These are phyloP conservation scores for Erebia aethiops DNA, from an alignment of 2,888 invertebrate genomes.

Conservation along the genomic window DNA sequence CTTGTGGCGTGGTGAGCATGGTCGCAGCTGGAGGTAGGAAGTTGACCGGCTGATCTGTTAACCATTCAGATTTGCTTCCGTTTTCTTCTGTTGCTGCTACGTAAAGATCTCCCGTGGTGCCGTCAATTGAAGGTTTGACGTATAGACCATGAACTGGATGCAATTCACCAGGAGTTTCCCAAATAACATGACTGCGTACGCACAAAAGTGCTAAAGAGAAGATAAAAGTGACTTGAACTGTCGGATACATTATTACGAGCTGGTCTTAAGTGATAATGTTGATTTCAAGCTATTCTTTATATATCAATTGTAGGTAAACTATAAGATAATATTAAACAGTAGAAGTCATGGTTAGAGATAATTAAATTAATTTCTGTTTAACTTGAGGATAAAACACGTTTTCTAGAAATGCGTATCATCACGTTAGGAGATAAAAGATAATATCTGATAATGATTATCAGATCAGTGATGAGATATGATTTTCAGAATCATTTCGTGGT, in stretches of 20 bases:
- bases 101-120: conserved; percentile 72
- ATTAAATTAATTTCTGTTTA: conserved; percentile 15
- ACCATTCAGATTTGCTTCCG: conserved; percentile 69
- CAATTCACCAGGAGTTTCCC: conserved; percentile 55
- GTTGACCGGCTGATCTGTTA: conserved; percentile 69
- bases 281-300: conserved; percentile 15
- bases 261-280: conserved; percentile 12
- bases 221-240: conserved; percentile 20
- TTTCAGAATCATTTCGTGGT: neutral
- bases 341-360: conserved; percentile 27
- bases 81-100: conserved; percentile 75
- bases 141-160: conserved; percentile 74
- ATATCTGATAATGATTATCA: neutral
- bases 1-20: conserved; percentile 52
- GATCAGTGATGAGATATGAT: neutral
- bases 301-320: conserved; percentile 17
- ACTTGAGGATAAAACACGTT: conserved; percentile 32
- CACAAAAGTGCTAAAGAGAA: conserved; percentile 39
- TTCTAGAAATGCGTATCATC: conserved; percentile 22
- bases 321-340: conserved; percentile 25
- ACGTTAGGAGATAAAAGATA: conserved; percentile 34
- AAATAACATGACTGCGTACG: conserved; percentile 50
- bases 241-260: conserved; percentile 26
- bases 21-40: conserved; percentile 57
- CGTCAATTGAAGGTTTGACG: conserved; percentile 71